Evolutionary conservation across 2,888 invertebrate species (phyloP), one percentile per base, ranked within the genome.

Genomic region (Loripinus fragilis): DNA sequence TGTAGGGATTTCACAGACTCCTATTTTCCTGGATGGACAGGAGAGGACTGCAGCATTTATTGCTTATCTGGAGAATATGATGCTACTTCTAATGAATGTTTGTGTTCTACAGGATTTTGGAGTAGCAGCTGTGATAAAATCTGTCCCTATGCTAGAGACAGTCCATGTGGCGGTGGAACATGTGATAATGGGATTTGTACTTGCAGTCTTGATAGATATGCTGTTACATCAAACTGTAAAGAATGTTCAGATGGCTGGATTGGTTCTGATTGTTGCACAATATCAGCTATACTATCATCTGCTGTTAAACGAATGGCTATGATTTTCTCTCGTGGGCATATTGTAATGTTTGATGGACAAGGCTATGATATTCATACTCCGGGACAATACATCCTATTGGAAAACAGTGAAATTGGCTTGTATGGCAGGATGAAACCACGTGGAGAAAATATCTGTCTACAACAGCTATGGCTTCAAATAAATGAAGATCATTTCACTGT

Each of bases 211-310:
- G 76, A 79, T 28, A 85, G 80, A 38, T 85, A 82, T 64, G 75
- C 81, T 38, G 71, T 78, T 20, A 50, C 82, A 5, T 71, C 71
- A 10, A 72, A 75, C 38, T 89, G 90, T 82, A 52, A 69, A 7
- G 50, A 42, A 17, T 90, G 90, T 75, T 50, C 79, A n/a, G 33
- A 64, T 33, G 89, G 87, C 0, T 90, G 89, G 88, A 64, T 78
- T 67, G 90, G 90, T 30, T 38, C 48, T 0, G 88, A 89, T 68
- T 90, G 90, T 76, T 78, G 83, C 7, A 78, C 81, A 0, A 55
- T 74, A 41, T 75, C 80, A 10, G 30, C 66, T 30, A n/a, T 71
- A 5, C 60, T 76, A 0, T 35, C 28, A 3, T 33, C 45, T 52
- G 55, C 60, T 28, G 65, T 71, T 17, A 60, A 41, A 23, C 69